A percentile compares a stretch with the other conserved stretches of the same genome.
Evolutionary conservation across 2,113 vertebrate genomes (phyloP).

Genomic region (Urocynchramus pylzowi): DNA sequence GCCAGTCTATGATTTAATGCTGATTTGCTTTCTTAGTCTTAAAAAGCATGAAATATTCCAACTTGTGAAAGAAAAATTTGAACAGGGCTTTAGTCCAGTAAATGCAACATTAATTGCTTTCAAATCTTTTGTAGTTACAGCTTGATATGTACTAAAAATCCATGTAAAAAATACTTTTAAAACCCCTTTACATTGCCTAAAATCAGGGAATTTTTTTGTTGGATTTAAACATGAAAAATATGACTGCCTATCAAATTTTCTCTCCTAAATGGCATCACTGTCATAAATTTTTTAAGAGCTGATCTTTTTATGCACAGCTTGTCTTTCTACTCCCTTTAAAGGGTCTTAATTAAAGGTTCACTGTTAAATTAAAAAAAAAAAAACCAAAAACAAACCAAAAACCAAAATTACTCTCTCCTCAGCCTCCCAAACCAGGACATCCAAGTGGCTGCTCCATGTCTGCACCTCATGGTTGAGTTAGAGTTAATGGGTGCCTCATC

Average conservation of each 20-base stretch:
- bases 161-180: neutral
- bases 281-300: neutral
- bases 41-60: neutral
- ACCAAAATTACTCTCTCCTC: neutral
- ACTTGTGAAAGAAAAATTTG: neutral
- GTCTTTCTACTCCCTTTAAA: neutral
- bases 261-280: neutral
- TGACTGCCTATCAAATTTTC: neutral
- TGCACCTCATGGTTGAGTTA: neutral
- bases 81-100: neutral
- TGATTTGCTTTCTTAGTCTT: neutral
- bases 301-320: neutral
- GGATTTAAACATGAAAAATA: neutral
- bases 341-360: neutral
- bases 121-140: neutral
- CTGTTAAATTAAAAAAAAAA: neutral
- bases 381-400: neutral
- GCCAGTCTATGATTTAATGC: neutral
- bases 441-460: neutral
- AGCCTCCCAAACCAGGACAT: neutral
- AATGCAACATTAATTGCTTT: neutral
- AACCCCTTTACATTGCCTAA: neutral
- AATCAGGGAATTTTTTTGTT: neutral
- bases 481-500: neutral
- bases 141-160: neutral